A percentile compares a stretch with the other conserved stretches of the same genome.
Conservation (phyloP, 2,888 invertebrate genomes). For the Cantharis flavilabris region DNA sequence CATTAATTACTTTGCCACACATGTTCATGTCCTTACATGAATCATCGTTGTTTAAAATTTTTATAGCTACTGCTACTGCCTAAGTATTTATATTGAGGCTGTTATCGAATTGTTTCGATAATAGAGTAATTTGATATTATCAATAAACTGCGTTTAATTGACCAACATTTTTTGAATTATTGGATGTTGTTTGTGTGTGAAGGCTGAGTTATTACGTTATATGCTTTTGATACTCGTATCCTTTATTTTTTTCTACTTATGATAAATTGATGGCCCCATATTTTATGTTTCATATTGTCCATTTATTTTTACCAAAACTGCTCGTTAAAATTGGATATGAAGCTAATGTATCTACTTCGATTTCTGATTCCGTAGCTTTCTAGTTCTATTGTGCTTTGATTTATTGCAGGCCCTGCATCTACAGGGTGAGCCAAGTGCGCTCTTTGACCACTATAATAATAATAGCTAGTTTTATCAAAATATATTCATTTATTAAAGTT, state of each 20-base stretch:
- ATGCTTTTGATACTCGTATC: not conserved
- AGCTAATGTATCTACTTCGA: too few species aligned
- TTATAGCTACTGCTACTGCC: not conserved
- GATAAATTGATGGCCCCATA: not conserved
- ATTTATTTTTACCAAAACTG: too few species aligned
- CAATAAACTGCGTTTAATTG: not conserved
- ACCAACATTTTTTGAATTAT: not conserved
- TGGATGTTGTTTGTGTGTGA: not conserved
- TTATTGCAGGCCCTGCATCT: too few species aligned
- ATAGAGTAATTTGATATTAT: not conserved
- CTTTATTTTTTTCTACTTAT: not conserved
- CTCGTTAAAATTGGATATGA: too few species aligned
- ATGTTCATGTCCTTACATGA: not conserved
- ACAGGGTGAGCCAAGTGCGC: too few species aligned
- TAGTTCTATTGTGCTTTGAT: too few species aligned
- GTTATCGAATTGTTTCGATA: not conserved
- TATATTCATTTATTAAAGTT: too few species aligned
- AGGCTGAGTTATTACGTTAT: not conserved
- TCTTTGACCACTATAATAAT: too few species aligned
- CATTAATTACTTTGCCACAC: constrained; percentile 9
- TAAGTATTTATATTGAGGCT: not conserved
- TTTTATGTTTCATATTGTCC: not conserved
- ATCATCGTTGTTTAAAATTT: constrained; percentile 1
- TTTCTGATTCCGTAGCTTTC: too few species aligned
- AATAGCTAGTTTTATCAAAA: too few species aligned